phyloP scores from a whole-genome alignment of 2,113 vertebrate species.

The rat (Rattus norvegicus) region DNA sequence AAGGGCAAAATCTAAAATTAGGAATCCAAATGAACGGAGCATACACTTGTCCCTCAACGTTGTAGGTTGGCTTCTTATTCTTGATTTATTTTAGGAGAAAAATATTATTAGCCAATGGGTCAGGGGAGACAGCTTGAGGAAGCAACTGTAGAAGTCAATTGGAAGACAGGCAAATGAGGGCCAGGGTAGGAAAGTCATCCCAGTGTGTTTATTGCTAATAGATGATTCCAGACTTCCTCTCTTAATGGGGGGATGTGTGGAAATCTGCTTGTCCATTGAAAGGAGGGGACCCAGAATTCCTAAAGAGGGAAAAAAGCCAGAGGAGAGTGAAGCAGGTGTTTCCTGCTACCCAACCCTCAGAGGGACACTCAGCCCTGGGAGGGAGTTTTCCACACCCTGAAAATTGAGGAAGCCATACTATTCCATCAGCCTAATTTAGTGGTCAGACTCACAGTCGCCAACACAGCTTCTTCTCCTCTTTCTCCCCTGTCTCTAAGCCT shows the following conservation, averaged over 20 bases:
- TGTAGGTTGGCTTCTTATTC: slow-evolving; percentile 35
- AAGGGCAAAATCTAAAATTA: slow-evolving; percentile 50
- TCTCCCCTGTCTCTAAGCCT: not conserved
- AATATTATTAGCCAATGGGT: slow-evolving; percentile 44
- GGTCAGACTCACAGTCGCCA: not conserved
- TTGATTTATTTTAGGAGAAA: slow-evolving; percentile 62
- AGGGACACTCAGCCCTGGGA: slow-evolving; percentile 8
- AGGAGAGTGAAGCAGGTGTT: slow-evolving; percentile 69
- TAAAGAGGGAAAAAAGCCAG: not conserved
- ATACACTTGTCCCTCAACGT: not conserved
- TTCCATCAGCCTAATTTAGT: slow-evolving; percentile 26
- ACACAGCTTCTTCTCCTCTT: not conserved
- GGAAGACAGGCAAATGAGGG: slow-evolving; percentile 17
- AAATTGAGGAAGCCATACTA: slow-evolving; percentile 34
- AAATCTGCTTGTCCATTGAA: slow-evolving; percentile 35
- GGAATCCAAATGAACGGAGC: slow-evolving; percentile 62
- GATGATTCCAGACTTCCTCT: slow-evolving; percentile 70
- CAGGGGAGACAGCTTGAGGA: slow-evolving; percentile 41
- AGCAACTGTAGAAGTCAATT: slow-evolving; percentile 64
- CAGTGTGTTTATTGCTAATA: slow-evolving; percentile 58
- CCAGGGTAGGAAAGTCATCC: not conserved
- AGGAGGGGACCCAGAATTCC: not conserved
- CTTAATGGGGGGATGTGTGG: slow-evolving; percentile 50
- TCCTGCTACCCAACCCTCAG: slow-evolving; percentile 61
- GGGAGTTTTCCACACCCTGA: slow-evolving; percentile 28